Percentiles rank a stretch among this genome's conserved stretches.
These are phyloP conservation scores for Tridacna crocea DNA, from an alignment of 2,888 invertebrate species.

Conservation along the genomic window DNA sequence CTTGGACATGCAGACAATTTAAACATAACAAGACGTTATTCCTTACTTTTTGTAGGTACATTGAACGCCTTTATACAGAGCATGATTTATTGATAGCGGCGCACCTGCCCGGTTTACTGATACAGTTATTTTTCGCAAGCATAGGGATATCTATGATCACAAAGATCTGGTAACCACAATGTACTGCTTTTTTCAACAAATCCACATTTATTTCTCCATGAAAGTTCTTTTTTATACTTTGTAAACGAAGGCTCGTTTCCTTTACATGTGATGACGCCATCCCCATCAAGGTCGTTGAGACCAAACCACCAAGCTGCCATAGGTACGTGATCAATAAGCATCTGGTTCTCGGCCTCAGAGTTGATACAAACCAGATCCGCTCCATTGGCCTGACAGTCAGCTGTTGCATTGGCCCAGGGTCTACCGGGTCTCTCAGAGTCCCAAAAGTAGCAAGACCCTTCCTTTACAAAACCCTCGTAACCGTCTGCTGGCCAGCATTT, in stretches of 20 bases:
- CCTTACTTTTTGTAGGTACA: too few species aligned
- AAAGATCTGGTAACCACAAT: background rate
- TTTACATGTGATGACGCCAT: conserved; percentile 5
- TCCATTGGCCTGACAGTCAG: background rate
- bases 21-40: too few species aligned
- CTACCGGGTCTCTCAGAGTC: background rate
- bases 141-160: background rate
- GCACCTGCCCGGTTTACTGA: too few species aligned
- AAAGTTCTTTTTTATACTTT: background rate
- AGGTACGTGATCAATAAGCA: conserved; percentile 6
- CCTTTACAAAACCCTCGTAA: conserved; percentile 11
- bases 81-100: too few species aligned
- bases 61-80: too few species aligned
- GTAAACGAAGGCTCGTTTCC: background rate
- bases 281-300: background rate
- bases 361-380: conserved; percentile 21
- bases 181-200: background rate
- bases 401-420: too few species aligned
- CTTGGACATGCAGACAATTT: too few species aligned
- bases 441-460: conserved; percentile 18
- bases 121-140: conserved; percentile 11
- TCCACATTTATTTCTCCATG: background rate
- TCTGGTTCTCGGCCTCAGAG: conserved; percentile 9
- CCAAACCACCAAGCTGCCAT: conserved; percentile 16
- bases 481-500: conserved; percentile 10